A percentile compares a stretch with the other conserved stretches of the same genome.
phyloP scores from a whole-genome alignment of 1,140 invertebrate species.

The Papilio helenus region DNA sequence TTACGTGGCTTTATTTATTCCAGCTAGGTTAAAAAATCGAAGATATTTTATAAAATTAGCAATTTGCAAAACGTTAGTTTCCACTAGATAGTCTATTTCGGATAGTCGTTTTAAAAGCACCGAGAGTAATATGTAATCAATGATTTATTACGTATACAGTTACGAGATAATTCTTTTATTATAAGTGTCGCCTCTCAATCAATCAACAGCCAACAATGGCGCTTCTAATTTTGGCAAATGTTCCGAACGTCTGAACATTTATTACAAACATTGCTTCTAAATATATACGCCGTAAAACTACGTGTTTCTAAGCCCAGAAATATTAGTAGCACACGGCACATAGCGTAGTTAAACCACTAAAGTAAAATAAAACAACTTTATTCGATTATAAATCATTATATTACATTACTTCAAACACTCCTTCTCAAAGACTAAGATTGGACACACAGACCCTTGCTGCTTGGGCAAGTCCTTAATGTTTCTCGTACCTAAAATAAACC shows the following conservation, averaged over 20 bases:
- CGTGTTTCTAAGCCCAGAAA: conserved; percentile 36
- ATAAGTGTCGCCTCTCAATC: conserved; percentile 14
- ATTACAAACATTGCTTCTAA: conserved; percentile 34
- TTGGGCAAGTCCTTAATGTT: no score
- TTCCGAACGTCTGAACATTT: conserved; percentile 36
- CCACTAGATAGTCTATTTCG: not conserved
- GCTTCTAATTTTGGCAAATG: conserved; percentile 40
- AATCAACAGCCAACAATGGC: conserved; percentile 37
- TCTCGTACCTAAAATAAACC: no score
- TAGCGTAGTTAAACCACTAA: not conserved
- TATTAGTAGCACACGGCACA: conserved; percentile 35
- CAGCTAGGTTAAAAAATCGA: no score
- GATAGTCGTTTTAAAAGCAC: not conserved
- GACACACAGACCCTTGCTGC: no score
- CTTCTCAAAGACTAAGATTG: no score
- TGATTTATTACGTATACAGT: not conserved
- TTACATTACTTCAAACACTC: no score
- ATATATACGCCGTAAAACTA: conserved; percentile 28
- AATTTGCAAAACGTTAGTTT: not conserved
- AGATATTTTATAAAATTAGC: no score
- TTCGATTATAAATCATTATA: no score
- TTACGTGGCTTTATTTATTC: no score
- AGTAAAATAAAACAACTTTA: not conserved
- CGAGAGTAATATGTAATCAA: not conserved
- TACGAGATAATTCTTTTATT: not conserved